phyloP scores from a whole-genome alignment of 2,113 vertebrate species.

The Mystacornis crossleyi region DNA sequence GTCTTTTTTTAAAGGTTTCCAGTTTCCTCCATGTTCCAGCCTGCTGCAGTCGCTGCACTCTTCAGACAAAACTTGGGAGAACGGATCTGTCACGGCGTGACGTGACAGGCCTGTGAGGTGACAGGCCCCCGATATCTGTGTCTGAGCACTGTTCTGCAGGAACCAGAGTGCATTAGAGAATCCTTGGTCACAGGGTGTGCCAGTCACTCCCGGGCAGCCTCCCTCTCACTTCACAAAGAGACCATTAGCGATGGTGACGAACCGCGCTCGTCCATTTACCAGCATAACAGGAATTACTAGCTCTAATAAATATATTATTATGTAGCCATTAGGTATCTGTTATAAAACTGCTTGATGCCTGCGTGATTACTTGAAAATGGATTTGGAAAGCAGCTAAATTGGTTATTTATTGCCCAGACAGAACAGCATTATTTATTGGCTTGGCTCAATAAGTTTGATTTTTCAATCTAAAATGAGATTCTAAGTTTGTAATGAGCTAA shows the following conservation, averaged over 20 bases:
- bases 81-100: neutral
- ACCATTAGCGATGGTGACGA: neutral
- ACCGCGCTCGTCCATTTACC: neutral
- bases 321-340: slow-evolving; percentile 4
- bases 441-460: neutral
- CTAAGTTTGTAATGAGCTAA: neutral
- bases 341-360: slow-evolving; percentile 2
- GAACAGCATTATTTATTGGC: slow-evolving; percentile 31
- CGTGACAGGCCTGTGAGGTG: neutral
- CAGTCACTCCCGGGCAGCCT: neutral
- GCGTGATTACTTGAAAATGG: slow-evolving; percentile 18
- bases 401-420: slow-evolving; percentile 34
- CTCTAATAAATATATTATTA: slow-evolving; percentile 42
- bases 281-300: slow-evolving; percentile 1
- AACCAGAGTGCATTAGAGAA: neutral
- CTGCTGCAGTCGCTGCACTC: neutral
- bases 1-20: neutral
- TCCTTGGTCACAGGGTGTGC: neutral
- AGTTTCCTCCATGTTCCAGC: neutral
- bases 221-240: neutral
- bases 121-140: neutral
- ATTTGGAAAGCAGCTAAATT: slow-evolving; percentile 21
- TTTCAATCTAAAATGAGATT: neutral
- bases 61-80: neutral
- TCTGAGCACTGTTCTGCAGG: neutral